These are phyloP conservation scores for Drosophila fuyamai DNA, from an alignment of 1,140 invertebrate genomes.

Conservation along the genomic window DNA sequence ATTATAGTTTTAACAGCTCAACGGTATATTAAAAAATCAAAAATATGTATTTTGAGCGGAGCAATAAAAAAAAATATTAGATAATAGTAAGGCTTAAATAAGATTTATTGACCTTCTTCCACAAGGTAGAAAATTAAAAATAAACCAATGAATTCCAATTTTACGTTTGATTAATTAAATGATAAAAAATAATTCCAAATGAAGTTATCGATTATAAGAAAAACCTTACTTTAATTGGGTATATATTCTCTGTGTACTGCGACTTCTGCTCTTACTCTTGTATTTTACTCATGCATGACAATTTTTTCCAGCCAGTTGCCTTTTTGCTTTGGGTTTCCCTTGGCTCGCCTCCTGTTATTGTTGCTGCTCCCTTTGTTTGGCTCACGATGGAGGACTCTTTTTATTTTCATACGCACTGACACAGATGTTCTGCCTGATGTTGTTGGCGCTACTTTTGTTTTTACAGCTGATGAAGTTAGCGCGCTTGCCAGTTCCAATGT, in stretches of 20 bases:
- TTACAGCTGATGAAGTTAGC: constrained; percentile 72
- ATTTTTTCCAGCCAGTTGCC: constrained; percentile 74
- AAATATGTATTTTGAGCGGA: too few species aligned
- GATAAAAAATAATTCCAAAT: too few species aligned
- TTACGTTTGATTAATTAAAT: too few species aligned
- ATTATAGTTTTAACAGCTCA: too few species aligned
- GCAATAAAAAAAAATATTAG: too few species aligned
- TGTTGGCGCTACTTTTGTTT: constrained; percentile 39
- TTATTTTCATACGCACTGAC: constrained; percentile 61
- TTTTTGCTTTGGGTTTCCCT: constrained; percentile 29
- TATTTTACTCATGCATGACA: constrained; percentile 78
- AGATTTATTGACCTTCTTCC: too few species aligned
- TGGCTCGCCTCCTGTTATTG: constrained; percentile 21
- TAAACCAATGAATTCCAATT: too few species aligned
- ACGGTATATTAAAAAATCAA: too few species aligned
- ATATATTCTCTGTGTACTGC: background rate
- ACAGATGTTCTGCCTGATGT: constrained; percentile 35
- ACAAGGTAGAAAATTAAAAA: too few species aligned
- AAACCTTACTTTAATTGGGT: too few species aligned
- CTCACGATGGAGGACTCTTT: constrained; percentile 34
- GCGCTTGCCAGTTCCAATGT: constrained; percentile 35
- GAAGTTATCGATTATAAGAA: too few species aligned
- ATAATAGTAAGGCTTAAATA: too few species aligned
- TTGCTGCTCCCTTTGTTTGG: constrained; percentile 39
- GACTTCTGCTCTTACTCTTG: constrained; percentile 43